Evolutionary conservation across 2,888 invertebrate genomes (phyloP).

Genomic region (Pediacus dermestoides): DNA sequence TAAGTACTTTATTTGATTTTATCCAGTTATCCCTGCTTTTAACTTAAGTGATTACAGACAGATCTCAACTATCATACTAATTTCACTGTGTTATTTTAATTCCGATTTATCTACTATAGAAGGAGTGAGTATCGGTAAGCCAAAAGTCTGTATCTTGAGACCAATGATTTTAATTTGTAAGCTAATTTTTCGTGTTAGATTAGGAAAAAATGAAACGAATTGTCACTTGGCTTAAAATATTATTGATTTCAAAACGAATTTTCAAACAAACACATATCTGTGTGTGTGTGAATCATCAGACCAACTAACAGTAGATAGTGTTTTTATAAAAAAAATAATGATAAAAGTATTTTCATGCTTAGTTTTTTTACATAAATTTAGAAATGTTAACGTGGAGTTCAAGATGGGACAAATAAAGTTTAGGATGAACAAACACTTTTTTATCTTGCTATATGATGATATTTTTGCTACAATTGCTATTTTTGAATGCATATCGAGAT

Average conservation of each 20-base stretch:
- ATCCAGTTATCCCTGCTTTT: no score
- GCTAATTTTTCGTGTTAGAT: no score
- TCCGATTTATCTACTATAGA: no score
- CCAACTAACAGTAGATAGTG: slow-evolving; percentile 39
- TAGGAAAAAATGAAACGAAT: no score
- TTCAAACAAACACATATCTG: slow-evolving; percentile 35
- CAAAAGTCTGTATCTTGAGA: slow-evolving; percentile 20
- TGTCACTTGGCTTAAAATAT: no score
- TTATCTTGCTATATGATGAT: slow-evolving; percentile 22
- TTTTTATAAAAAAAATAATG: slow-evolving; percentile 35
- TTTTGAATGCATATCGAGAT: slow-evolving; percentile 34
- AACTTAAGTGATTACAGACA: slow-evolving; percentile 25
- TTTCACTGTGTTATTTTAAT: slow-evolving; percentile 35
- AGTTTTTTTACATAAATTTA: slow-evolving; percentile 32
- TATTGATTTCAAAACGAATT: no score
- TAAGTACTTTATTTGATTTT: no score
- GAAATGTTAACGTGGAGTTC: slow-evolving; percentile 17
- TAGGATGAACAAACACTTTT: slow-evolving; percentile 21
- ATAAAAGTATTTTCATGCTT: slow-evolving; percentile 46
- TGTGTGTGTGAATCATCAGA: slow-evolving; percentile 33
- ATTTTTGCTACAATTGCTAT: slow-evolving; percentile 38
- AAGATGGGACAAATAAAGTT: slow-evolving; percentile 25
- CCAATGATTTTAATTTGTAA: slow-evolving; percentile 28
- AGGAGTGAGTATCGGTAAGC: slow-evolving; percentile 21
- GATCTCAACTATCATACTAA: slow-evolving; percentile 30